phyloP scores from a whole-genome alignment of 2,888 invertebrate genomes.

The Aquatica leii region DNA sequence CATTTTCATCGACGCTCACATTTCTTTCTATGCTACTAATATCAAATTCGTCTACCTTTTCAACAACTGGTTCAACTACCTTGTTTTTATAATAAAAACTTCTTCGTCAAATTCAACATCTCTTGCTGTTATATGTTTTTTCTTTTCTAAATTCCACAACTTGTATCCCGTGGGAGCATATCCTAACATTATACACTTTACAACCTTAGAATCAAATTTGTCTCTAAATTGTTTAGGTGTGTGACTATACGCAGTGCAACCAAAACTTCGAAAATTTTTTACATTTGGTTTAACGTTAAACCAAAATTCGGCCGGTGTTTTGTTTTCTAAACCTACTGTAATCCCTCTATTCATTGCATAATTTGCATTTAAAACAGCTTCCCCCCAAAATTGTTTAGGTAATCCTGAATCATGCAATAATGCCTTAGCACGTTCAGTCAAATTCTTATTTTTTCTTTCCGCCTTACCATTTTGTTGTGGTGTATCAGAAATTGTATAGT shows the following conservation, averaged over 20 bases:
- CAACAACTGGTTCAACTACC: slow-evolving; percentile 23
- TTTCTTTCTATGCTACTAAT: too few species aligned
- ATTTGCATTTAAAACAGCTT: slow-evolving; percentile 19
- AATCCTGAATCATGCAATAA: slow-evolving; percentile 24
- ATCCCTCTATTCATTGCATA: slow-evolving; percentile 27
- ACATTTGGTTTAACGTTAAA: slow-evolving; percentile 16
- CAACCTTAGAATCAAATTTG: slow-evolving; percentile 14
- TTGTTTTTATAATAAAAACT: slow-evolving; percentile 22
- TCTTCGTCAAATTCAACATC: slow-evolving; percentile 25
- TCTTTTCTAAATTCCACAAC: slow-evolving; percentile 32
- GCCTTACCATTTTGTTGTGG: slow-evolving; percentile 31
- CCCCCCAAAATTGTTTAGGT: slow-evolving; percentile 26
- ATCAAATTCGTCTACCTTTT: slow-evolving; percentile 8
- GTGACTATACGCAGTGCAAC: slow-evolving; percentile 23
- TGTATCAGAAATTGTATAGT: slow-evolving; percentile 25
- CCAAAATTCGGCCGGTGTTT: slow-evolving; percentile 27
- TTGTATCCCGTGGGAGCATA: slow-evolving; percentile 34
- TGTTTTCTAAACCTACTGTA: slow-evolving; percentile 12
- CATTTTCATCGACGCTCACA: too few species aligned
- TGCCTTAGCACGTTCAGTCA: slow-evolving; percentile 21
- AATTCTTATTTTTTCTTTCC: slow-evolving; percentile 25
- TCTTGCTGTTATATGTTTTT: slow-evolving; percentile 30
- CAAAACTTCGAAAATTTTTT: slow-evolving; percentile 16
- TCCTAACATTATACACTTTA: slow-evolving; percentile 36
- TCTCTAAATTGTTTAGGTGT: slow-evolving; percentile 25